Percentiles rank a stretch among this genome's conserved stretches.
These are phyloP conservation scores for Sphaerodactylus townsendi DNA, from an alignment of 2,113 vertebrate genomes.

Conservation along the genomic window DNA sequence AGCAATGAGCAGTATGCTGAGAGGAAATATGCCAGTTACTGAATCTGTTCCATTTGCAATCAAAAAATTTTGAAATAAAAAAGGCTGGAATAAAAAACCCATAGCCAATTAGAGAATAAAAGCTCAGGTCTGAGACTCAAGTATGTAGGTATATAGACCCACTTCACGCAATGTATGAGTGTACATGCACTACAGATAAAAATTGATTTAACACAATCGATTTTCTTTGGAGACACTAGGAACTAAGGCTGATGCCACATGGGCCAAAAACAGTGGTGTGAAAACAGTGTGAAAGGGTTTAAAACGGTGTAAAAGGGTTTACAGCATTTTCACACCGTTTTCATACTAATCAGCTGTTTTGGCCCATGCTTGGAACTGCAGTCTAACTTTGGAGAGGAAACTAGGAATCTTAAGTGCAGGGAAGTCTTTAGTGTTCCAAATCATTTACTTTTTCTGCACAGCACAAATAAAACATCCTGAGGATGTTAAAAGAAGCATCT, in stretches of 20 bases:
- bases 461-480: no score
- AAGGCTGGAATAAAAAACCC: fast-evolving
- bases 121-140: background rate
- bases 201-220: background rate
- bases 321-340: no score
- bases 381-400: no score
- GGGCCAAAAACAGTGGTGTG: no score
- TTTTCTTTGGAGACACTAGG: background rate
- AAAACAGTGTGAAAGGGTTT: no score
- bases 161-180: background rate
- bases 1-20: background rate
- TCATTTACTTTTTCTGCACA: no score
- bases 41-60: background rate
- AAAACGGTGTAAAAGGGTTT: no score
- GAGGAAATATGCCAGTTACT: background rate
- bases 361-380: no score
- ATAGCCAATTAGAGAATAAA: fast-evolving
- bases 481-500: no score
- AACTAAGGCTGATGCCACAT: no score
- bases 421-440: background rate
- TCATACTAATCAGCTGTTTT: no score
- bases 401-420: background rate
- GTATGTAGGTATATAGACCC: background rate
- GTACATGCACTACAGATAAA: no score
- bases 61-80: background rate